Percentiles rank a stretch among this genome's conserved stretches.
phyloP scores from a whole-genome alignment of 2,113 vertebrate genomes.

The Crotophaga sulcirostris region DNA sequence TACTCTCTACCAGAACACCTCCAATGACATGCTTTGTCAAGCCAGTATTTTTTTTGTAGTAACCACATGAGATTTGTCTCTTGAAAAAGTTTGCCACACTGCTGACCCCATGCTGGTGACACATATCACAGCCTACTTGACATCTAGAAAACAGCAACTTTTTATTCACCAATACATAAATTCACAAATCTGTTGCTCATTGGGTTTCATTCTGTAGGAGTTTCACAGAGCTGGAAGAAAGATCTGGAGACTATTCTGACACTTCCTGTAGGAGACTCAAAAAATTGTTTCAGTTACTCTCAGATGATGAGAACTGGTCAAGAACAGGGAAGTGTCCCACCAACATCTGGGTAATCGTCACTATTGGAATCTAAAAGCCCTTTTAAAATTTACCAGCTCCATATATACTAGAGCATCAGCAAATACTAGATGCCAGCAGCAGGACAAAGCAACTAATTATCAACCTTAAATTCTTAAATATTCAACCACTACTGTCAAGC shows the following conservation, averaged over 20 bases:
- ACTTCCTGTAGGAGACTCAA: not conserved
- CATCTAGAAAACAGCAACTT: not conserved
- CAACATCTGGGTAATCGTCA: not conserved
- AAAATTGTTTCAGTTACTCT: not conserved
- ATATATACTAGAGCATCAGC: not conserved
- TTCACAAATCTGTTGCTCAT: not conserved
- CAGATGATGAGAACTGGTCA: not conserved
- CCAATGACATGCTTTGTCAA: not conserved
- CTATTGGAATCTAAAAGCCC: not conserved
- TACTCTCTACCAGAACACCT: not conserved
- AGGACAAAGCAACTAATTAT: not conserved
- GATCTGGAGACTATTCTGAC: not conserved
- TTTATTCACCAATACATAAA: not conserved
- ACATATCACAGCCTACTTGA: not conserved
- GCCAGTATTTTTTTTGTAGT: not conserved
- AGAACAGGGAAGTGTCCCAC: not conserved
- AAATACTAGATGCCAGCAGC: not conserved
- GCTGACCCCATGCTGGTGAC: not conserved
- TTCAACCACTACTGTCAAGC: not conserved
- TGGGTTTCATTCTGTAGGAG: not conserved
- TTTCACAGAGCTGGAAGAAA: not conserved
- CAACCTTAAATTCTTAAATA: not conserved
- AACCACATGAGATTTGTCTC: not conserved
- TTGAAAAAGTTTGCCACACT: not conserved
- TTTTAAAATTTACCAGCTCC: not conserved